Evolutionary conservation across 2,888 invertebrate genomes (phyloP), one percentile per base, ranked within the genome.

Genomic region (Rhimphoctona megacephalus): DNA sequence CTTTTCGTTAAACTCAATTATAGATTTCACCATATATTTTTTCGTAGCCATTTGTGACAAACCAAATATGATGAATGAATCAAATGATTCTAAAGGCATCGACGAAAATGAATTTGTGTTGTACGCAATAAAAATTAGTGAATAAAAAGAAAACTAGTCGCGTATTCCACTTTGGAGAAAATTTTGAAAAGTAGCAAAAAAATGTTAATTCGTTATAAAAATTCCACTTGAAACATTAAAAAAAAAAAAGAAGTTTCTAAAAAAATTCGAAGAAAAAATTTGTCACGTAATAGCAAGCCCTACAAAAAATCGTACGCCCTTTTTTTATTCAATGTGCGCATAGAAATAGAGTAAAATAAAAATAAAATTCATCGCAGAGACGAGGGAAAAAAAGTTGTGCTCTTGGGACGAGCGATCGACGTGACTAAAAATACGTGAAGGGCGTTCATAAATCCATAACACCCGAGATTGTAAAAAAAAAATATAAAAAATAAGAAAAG

Each of bases 391-490:
- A 64, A 25, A 49, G 17, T 57, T 78, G 86, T 83, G 83, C 83
- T 61, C 39, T 73, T 81, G 78, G 73, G 73, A 70, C 11, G 73
- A 66, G 72, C 66, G 81, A 73, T 85, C 79, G 81, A 82, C 76
- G 87, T 88, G 80, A 72, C 85, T 82, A 30, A 82, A 86, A 86
- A 81, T 83, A 52, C 81, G 83, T 81, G 78, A 88, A 88, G 89
- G 90, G 91, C 91, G 92, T 92, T 92, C 94, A 94, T 92, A 94
- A 94, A 94, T 94, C 94, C 94, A 94, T 94, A 94, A 94, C 94
- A 94, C 92, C 92, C 91, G 90, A 76, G 81, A 85, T 49, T n/a
- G 8, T 49, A 81, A 81, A 74, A 73, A 72, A 57, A 67, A 78
- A 73, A 73, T 9, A 46, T 69, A 66, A 69, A 61, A 74, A 57